Conservation (phyloP, 23 tunicate species). For the Aplidium turbinatum region DNA sequence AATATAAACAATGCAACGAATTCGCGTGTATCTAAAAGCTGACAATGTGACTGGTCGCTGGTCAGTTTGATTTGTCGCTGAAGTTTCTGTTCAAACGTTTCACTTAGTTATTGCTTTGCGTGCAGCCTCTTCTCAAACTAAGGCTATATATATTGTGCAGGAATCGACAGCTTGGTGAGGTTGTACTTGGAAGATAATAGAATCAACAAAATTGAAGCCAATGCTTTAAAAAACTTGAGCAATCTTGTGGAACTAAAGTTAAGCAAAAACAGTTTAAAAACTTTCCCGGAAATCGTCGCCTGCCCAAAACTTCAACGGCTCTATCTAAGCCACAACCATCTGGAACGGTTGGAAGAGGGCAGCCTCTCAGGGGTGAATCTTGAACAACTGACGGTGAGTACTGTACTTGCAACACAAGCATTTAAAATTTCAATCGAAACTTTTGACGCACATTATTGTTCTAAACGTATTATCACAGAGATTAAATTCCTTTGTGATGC, state of each 20-base stretch:
- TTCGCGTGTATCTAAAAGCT: too few species aligned
- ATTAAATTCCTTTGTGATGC: too few species aligned
- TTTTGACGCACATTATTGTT: too few species aligned
- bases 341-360: slow-evolving; percentile 25
- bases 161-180: slow-evolving; percentile 40
- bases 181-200: slow-evolving; percentile 52
- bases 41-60: too few species aligned
- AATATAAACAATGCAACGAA: too few species aligned
- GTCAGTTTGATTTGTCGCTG: too few species aligned
- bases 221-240: slow-evolving; percentile 53
- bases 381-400: slow-evolving; percentile 69
- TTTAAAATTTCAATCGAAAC: too few species aligned
- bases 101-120: too few species aligned
- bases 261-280: slow-evolving; percentile 43
- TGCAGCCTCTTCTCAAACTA: too few species aligned
- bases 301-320: slow-evolving; percentile 58
- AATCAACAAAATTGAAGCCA: slow-evolving; percentile 37
- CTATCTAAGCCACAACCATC: slow-evolving; percentile 37
- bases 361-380: slow-evolving; percentile 37
- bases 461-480: too few species aligned
- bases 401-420: too few species aligned
- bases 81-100: too few species aligned
- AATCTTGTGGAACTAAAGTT: slow-evolving; percentile 72
- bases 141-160: not conserved
- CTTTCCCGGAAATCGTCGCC: slow-evolving; percentile 38